Base-by-base conservation (phyloP, 2,888 invertebrate species). In the Nudaria mundana region DNA sequence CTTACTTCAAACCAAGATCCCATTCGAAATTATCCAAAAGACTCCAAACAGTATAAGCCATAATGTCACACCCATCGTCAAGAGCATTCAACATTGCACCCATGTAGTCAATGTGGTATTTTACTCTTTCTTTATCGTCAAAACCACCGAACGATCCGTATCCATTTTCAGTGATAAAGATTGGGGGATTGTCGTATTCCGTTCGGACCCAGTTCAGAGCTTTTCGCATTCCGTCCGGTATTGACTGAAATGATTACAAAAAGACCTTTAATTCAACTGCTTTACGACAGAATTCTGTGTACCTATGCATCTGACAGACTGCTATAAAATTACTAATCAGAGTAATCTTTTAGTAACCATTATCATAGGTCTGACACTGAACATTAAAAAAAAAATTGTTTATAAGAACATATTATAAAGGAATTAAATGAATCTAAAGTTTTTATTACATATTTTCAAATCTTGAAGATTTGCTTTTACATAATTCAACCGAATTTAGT, bases 131-230 rank as follows among this genome's bases (percentile, higher is more conserved):
- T 3, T 70, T 58, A 23, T 90, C 79, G 11, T 80, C 26, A 2
- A 66, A 12, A 5, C 73, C 77, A 0, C 71, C 74, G 2, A 57
- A 64, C 16, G 89, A 90, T 0, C 90, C 85, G 65, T 83, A 91
- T 1, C 92, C 92, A 53, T 92, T 92, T 59, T 93, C 93, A 0
- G 90, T 90, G 22, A 92, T 87, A 50, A 90, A 69, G 6, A 92
- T 82, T 32, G 79, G 78, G 0, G 90, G 82, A 51, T 91, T 81
- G 20, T 89, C 80, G 63, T 91, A 93, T 18, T 79, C 80, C 0
- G 85, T 67, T 48, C 89, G 90, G 12, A 93, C 84, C 88, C 90
- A 92, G 16, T 84, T 86, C 0, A 92, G 60, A 0, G 90, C 66
- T 58, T 83, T 83, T 32, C 90, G 68, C 8, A 91, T 80, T 1